Percentiles rank a stretch among this genome's conserved stretches.
Conservation (phyloP, 2,113 vertebrate genomes). For the Pristiophorus japonicus region DNA sequence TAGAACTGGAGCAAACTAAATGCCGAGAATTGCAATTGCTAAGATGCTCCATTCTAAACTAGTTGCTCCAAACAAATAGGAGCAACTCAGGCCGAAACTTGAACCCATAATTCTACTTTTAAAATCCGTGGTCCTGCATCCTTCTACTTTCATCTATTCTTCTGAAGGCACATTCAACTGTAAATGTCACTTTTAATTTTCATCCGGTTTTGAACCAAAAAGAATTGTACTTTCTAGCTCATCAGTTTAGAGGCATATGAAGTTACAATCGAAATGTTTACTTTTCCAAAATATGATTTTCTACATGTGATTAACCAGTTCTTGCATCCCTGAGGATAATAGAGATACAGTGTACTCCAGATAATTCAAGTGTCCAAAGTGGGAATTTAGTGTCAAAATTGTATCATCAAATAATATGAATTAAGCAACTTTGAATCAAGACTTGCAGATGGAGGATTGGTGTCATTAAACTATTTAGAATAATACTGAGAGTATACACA, state of each 20-base stretch:
- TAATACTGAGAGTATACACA: not conserved
- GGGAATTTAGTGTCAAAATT: not conserved
- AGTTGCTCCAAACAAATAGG: too few relatives aligned
- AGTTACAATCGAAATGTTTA: not conserved
- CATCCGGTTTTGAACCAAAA: not conserved
- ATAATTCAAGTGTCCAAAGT: not conserved
- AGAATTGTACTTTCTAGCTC: not conserved
- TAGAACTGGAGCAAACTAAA: too few relatives aligned
- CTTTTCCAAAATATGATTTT: not conserved
- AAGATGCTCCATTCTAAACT: too few relatives aligned
- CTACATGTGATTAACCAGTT: not conserved
- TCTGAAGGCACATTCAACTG: not conserved
- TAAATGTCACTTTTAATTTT: not conserved
- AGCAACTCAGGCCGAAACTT: too few relatives aligned
- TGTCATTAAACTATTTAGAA: not conserved
- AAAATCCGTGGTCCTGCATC: not conserved
- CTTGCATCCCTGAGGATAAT: not conserved
- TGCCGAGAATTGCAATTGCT: too few relatives aligned
- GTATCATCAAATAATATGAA: not conserved
- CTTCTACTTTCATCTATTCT: not conserved
- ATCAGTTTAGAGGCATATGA: not conserved
- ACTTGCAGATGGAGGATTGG: too few relatives aligned
- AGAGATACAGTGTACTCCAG: not conserved
- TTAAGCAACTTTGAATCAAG: too few relatives aligned
- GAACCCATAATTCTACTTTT: not conserved